Evolutionary conservation across 1,140 invertebrate genomes (phyloP).

Genomic region (Hypsibius dujardini): DNA sequence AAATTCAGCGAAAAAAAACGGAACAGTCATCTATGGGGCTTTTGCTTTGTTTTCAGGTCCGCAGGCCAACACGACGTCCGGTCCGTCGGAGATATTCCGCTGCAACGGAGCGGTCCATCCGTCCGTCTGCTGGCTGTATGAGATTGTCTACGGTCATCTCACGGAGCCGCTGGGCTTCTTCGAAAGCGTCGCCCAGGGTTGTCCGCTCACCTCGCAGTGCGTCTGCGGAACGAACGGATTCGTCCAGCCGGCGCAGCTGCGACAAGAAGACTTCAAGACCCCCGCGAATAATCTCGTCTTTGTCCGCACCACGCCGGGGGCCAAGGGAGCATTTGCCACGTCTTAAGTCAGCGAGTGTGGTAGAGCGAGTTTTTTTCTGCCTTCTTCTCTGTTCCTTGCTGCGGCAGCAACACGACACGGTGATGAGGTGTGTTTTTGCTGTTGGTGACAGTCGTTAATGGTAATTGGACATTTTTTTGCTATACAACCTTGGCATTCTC

Average conservation of each 20-base stretch:
- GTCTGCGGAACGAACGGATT: neutral
- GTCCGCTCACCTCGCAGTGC: neutral
- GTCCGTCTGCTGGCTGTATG: conserved; percentile 14
- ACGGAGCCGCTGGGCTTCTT: conserved; percentile 13
- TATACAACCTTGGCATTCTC: too few relatives aligned
- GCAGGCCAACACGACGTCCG: neutral
- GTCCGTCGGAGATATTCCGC: neutral
- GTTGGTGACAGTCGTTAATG: too few relatives aligned
- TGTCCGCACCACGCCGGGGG: neutral
- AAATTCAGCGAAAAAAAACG: neutral
- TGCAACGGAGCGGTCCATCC: neutral
- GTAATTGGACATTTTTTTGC: too few relatives aligned
- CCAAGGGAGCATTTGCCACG: neutral
- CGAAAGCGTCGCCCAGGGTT: neutral
- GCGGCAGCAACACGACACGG: too few relatives aligned
- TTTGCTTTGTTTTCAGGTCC: conserved; percentile 13
- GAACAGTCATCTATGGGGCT: neutral
- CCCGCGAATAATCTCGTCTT: conserved; percentile 9
- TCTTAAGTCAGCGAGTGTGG: too few relatives aligned
- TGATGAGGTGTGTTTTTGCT: too few relatives aligned
- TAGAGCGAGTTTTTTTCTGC: too few relatives aligned
- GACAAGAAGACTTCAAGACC: conserved; percentile 13
- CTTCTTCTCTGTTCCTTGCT: too few relatives aligned
- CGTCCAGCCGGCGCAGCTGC: neutral
- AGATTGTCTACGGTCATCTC: neutral